phyloP scores from a whole-genome alignment of 2,888 invertebrate species.

The Atrina japonica region DNA sequence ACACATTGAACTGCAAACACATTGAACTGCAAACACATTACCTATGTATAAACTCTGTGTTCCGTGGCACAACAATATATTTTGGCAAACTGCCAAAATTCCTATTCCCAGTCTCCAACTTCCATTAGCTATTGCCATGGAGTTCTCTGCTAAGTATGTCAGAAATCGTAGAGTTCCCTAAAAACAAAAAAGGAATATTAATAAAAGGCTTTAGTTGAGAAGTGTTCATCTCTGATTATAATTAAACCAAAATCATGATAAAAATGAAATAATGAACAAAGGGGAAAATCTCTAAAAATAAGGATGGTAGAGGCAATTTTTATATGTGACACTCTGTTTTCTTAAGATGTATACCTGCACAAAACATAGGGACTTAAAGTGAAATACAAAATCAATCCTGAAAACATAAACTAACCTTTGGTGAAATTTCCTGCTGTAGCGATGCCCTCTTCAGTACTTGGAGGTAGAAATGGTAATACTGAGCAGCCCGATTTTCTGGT shows the following conservation, averaged over 20 bases:
- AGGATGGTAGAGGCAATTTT: too few relatives aligned
- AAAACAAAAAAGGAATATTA: slow-evolving; percentile 14
- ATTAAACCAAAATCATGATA: too few relatives aligned
- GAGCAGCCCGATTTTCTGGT: slow-evolving; percentile 58
- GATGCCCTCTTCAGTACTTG: slow-evolving; percentile 69
- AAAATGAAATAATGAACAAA: background rate
- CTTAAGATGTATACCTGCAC: too few relatives aligned
- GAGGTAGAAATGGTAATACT: slow-evolving; percentile 63
- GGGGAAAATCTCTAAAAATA: too few relatives aligned
- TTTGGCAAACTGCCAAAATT: slow-evolving; percentile 66
- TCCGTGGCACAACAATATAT: slow-evolving; percentile 66
- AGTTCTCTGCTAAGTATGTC: slow-evolving; percentile 60
- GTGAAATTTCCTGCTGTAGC: slow-evolving; percentile 62
- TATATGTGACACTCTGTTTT: too few relatives aligned
- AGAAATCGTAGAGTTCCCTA: slow-evolving; percentile 67
- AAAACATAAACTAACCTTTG: slow-evolving; percentile 59
- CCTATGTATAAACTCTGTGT: slow-evolving; percentile 65
- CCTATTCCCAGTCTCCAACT: slow-evolving; percentile 69
- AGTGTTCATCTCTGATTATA: too few relatives aligned
- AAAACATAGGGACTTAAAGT: too few relatives aligned
- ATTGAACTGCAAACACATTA: too few relatives aligned
- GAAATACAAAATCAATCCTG: too few relatives aligned
- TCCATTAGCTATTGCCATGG: slow-evolving; percentile 53
- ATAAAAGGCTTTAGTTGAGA: too few relatives aligned
- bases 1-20: too few relatives aligned